Conservation (phyloP, 2,888 invertebrate species). For the Trissolcus brochymenae region DNA sequence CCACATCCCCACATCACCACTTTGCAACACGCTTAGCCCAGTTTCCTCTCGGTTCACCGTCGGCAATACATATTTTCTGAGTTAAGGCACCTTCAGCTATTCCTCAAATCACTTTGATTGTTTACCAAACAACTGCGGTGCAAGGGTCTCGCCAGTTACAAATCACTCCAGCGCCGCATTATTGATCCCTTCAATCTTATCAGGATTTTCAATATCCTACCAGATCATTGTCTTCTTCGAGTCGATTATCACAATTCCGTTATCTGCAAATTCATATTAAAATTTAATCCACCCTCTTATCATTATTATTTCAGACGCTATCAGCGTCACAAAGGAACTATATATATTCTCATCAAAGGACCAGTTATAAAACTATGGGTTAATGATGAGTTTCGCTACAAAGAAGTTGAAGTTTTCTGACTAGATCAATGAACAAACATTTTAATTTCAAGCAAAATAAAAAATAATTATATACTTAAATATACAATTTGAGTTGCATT, state of each 20-base stretch:
- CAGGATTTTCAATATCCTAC: constrained; percentile 2
- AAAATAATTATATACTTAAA: no score
- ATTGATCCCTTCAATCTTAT: constrained; percentile 8
- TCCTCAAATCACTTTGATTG: not conserved
- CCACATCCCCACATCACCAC: constrained; percentile 76
- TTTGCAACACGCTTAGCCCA: constrained; percentile 42
- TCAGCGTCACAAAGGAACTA: no score
- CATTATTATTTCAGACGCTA: not conserved
- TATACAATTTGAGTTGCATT: no score
- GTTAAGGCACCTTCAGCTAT: constrained; percentile 37
- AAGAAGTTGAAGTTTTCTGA: no score
- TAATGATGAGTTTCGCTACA: no score
- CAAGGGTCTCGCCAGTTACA: constrained; percentile 2
- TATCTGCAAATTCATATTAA: constrained; percentile 14
- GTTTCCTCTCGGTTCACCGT: constrained; percentile 31
- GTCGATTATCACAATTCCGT: constrained; percentile 11
- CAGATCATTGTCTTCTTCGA: constrained; percentile 1
- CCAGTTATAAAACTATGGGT: no score
- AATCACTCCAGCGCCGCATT: constrained; percentile 8
- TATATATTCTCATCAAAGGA: no score
- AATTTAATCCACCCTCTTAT: not conserved
- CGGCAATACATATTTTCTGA: constrained; percentile 19
- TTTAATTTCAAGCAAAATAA: no score
- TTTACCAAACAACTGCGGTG: constrained; percentile 3
- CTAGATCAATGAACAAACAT: no score